Base-by-base conservation (phyloP, 2,797 vertebrate species). In the Poecilia gillii region DNA sequence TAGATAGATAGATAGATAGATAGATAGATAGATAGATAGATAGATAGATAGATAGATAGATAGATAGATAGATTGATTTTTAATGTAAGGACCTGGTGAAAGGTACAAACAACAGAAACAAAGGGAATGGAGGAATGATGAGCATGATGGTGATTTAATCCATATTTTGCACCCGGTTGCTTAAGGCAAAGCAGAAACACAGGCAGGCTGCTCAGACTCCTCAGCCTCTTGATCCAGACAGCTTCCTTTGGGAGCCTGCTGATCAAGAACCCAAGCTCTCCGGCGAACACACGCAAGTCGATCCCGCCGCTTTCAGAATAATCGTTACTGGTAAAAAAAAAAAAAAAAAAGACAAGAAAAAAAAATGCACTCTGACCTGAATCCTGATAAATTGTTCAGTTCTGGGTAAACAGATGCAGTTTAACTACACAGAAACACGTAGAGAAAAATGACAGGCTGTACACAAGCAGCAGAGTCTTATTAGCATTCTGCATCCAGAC, bases 401-500 rank as follows among this genome's bases (percentile, higher is more conserved):
- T 3, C 68, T 66, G 75, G 47, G 78, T 62, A 81, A 82, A 87
- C 59, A 84, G 4, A 55, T 59, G 64, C 43, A 28, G 47, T 3
- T 39, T 39, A 49, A 75, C 72, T 8, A 16, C 76, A 73, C 73
- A 64, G 72, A 76, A 47, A 39, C 25, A 20, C 74, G 68, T 14
- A 59, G 9, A 23, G 18, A 45, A 39, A 73, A 45, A 71, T 84
- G 87, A 84, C 87, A 90, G 85, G 81, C 77, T 45, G 74, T 31
- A 49, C 47, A 70, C 57, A 81, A 74, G 79, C 59, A 75, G 80
- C 75, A 7, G 46, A 83, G 78, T 59, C 84, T 88, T 88, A 88
- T 92, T 90, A 91, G 73, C 83, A 91, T 93, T 90, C 85, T 74
- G 79, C 83, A 84, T 87, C 81, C 81, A 81, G 87, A 81, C 84